Base-by-base conservation (phyloP, 2,888 invertebrate genomes). In the Thereva unica region DNA sequence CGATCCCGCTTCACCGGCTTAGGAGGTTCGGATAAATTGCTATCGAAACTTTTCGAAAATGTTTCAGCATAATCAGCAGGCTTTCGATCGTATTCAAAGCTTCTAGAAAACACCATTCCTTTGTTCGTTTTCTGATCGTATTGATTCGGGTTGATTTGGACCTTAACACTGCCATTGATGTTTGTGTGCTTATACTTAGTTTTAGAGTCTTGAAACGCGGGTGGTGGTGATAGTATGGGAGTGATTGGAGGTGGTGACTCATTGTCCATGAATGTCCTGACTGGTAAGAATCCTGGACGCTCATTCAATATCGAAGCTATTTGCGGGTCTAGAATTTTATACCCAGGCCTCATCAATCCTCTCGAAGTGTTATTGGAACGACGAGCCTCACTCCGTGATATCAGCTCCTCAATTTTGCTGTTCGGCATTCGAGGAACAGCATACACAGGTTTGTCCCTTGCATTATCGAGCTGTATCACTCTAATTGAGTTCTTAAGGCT, bases 151-250 rank as follows among this genome's bases (percentile, higher is more conserved):
- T 55, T 55, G 8, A 41, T 54, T 9, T 34, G 10, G 6, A 12
- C 41, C 73, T 75, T 8, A 71, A 74, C 0, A 75, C 72, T 35
- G 76, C 78, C 54, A 10, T 72, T 72, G 35, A 75, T 74, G 9
- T 35, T 64, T 23, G 12, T 49, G 1, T 7, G 5, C 8, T 76
- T 74, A 4, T 73, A 69, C 49, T 75, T 74, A 2, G 74, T 73
- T 67, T 78, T 79, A 71, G 80, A 80, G 71, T 87, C 87, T 75
- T 89, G 88, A 75, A 89, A 89, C 7, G 88, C 88, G 7, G 87
- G 88, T 0, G 88, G 88, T 7, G 88, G 88, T 10, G 88, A 88
- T 54, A 89, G 84, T 68, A 89, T 89, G 5, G 88, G 88, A 1
- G 88, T 88, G 9, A 87, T 80, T n/a, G 87, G 86, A 3, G 87